Percentiles rank a stretch among this genome's conserved stretches.
phyloP scores from a whole-genome alignment of 2,888 invertebrate species.

The Tolmerus cingulatus region DNA sequence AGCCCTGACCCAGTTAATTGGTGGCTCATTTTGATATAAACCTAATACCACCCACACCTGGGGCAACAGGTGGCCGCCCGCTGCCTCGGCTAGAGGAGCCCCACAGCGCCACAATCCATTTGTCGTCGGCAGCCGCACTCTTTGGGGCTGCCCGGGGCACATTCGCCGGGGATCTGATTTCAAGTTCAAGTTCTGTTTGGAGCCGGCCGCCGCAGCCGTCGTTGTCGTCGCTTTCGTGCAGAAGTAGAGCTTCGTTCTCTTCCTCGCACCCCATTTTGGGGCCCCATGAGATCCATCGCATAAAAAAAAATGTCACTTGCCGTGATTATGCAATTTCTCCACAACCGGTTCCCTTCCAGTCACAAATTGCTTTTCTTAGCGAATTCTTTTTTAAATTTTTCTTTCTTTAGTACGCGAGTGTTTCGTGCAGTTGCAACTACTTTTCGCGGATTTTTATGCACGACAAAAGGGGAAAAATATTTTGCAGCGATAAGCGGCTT shows the following conservation, averaged over 20 bases:
- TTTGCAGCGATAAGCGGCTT: background rate
- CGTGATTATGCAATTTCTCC: constrained; percentile 1
- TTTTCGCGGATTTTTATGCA: background rate
- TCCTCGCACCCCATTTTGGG: background rate
- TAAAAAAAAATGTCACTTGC: constrained; percentile 12
- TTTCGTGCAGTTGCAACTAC: background rate
- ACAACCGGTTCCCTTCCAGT: background rate
- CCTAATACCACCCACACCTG: background rate
- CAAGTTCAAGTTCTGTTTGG: constrained; percentile 17
- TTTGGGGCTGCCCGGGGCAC: background rate
- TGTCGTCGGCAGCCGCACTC: background rate
- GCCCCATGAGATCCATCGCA: background rate
- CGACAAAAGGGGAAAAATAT: background rate
- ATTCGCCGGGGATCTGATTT: background rate
- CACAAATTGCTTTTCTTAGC: background rate
- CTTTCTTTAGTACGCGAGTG: background rate
- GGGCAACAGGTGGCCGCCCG: background rate
- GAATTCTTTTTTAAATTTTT: background rate
- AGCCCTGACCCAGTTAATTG: background rate
- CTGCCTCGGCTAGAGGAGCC: background rate
- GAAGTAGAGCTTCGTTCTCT: background rate
- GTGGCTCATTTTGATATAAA: background rate
- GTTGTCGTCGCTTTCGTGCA: background rate
- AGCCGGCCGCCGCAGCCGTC: background rate
- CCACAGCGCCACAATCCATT: background rate